Evolutionary conservation across 2,113 vertebrate genomes (phyloP), one percentile per base, ranked within the genome.

Genomic region (Percopsis transmontana): DNA sequence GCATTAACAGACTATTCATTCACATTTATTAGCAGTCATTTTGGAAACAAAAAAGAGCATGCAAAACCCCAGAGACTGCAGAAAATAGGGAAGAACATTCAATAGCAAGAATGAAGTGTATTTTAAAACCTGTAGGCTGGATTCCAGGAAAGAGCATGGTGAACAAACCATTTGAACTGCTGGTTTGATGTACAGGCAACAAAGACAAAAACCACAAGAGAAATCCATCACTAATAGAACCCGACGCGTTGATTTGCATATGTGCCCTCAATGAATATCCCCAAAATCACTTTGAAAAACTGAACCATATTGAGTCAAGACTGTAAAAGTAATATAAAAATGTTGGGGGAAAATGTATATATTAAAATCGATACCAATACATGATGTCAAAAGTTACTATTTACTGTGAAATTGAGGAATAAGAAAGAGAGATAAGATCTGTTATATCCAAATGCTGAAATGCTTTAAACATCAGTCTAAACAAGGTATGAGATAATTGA

Each of bases 201-300:
- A 62, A 63, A 62, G 15, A 47, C 41, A 9, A 47, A 52, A 54
- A 50, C 9, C 24, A 58, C 9, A 23, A 5, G 15, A 61, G 27
- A 38, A 39, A 51, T 24, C 55, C 42, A 45, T 45, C 50, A 16
- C 44, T 66, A 66, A 73, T 53, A 52, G 66, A 47, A 47, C 20
- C 13, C 44, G 66, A 74, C 70, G 60, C 23, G 10, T 57, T 16
- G 33, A 74, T 66, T 66, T 79, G 66, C 66, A 70, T 69, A 39
- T 21, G 57, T 60, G 55, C 74, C 68, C 66, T 38, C 60, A 23
- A 38, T 24, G 55, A 72, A 57, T 41, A 48, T 24, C 27, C 38
- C 10, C 24, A 20, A 65, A 50, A 60, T 64, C 64, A 53, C 24
- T 38, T 20, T 41, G 58, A 68, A 72, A 68, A 64, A 68, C 52